These are phyloP conservation scores for Paramormyrops kingsleyae DNA, from an alignment of 2,113 vertebrate species.

Conservation along the genomic window DNA sequence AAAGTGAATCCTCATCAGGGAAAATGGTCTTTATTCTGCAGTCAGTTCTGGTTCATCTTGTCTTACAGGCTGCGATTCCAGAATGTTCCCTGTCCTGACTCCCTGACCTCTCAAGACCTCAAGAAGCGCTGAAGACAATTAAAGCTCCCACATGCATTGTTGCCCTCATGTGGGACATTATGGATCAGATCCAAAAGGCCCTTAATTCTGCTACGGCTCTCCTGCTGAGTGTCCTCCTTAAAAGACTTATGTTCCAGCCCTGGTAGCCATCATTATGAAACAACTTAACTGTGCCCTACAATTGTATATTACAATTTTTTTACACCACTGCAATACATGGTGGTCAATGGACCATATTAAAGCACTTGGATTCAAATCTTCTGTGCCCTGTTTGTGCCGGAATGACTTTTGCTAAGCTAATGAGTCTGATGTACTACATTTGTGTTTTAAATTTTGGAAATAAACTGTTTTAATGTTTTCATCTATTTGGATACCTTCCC, in stretches of 20 bases:
- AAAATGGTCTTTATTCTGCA: not conserved
- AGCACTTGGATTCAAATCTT: not conserved
- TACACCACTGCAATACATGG: not conserved
- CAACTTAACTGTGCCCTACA: not conserved
- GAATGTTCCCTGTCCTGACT: not conserved
- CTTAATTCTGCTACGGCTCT: not conserved
- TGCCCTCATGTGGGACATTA: not conserved
- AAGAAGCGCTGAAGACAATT: not conserved
- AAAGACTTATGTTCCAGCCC: not conserved
- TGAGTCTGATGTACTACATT: not conserved
- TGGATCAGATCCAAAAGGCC: not conserved
- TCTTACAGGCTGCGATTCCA: not conserved
- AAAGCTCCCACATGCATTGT: not conserved
- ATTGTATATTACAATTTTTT: not conserved
- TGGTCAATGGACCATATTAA: not conserved
- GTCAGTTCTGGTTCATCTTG: not conserved
- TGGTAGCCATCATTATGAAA: not conserved
- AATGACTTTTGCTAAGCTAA: not conserved
- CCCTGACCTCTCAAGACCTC: not conserved
- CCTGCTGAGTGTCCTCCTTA: not conserved
- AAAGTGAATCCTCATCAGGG: not conserved
- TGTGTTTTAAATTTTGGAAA: not conserved
- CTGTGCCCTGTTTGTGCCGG: not conserved
- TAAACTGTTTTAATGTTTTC: not conserved
- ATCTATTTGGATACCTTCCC: not conserved